phyloP scores from a whole-genome alignment of 2,888 invertebrate genomes.

The Capitulum mitella region DNA sequence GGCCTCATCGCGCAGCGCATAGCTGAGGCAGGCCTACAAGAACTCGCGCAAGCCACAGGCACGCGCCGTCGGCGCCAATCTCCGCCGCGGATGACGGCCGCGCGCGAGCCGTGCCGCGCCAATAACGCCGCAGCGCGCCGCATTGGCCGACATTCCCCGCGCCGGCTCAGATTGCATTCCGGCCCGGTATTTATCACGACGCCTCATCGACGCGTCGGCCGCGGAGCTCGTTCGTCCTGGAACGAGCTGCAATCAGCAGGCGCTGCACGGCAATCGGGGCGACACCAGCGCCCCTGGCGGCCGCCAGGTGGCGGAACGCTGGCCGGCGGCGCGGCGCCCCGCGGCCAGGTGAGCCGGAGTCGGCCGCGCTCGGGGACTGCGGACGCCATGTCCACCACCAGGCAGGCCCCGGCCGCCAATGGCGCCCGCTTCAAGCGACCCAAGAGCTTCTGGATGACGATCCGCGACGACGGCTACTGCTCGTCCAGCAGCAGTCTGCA shows the following conservation, averaged over 20 bases:
- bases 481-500: slow-evolving; percentile 16
- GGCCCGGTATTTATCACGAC: not conserved
- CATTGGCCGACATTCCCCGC: not conserved
- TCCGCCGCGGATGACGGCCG: too few species aligned
- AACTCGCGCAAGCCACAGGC: too few species aligned
- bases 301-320: not conserved
- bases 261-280: not conserved
- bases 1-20: too few species aligned
- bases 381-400: not conserved
- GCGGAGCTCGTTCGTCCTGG: not conserved
- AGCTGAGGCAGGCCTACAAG: too few species aligned
- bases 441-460: slow-evolving; percentile 16
- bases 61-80: too few species aligned
- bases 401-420: not conserved
- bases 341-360: not conserved
- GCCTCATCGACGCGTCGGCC: not conserved
- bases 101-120: too few species aligned
- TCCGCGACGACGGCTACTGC: slow-evolving; percentile 18
- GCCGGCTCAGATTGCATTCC: slow-evolving; percentile 18
- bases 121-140: not conserved
- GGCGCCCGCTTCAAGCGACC: slow-evolving; percentile 2
- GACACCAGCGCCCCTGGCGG: slow-evolving; percentile 4
- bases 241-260: not conserved
- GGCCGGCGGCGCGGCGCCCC: not conserved
- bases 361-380: not conserved